phyloP scores from a whole-genome alignment of 1,140 invertebrate species.

The Copidosoma floridanum region DNA sequence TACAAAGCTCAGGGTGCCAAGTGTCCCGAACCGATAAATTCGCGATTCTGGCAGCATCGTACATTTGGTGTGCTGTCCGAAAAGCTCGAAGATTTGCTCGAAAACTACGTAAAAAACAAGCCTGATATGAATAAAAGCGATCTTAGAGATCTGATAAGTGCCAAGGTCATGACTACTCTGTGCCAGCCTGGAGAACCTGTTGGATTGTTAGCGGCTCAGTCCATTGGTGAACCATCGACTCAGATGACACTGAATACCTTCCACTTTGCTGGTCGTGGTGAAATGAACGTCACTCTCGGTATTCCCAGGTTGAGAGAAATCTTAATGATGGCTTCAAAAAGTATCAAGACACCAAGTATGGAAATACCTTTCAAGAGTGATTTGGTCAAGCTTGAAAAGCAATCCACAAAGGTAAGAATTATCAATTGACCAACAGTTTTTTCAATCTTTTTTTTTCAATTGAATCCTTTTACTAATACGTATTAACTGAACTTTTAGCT shows the following conservation, averaged over 20 bases:
- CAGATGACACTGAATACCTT: conserved; percentile 98
- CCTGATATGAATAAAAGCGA: conserved; percentile 51
- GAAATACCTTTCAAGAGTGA: conserved; percentile 77
- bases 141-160: conserved; percentile 70
- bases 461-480: no score
- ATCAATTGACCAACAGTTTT: background rate
- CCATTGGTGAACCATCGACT: conserved; percentile 93
- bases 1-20: conserved; percentile 44
- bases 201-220: conserved; percentile 91
- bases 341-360: conserved; percentile 95
- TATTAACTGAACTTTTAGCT: background rate
- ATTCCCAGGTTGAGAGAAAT: conserved; percentile 96
- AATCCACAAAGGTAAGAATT: conserved; percentile 66
- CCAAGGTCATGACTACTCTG: conserved; percentile 75
- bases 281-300: conserved; percentile 99
- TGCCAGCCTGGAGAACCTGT: conserved; percentile 93
- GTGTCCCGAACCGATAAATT: conserved; percentile 75
- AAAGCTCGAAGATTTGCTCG: conserved; percentile 68
- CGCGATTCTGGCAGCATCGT: conserved; percentile 67
- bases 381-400: conserved; percentile 58
- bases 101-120: conserved; percentile 61
- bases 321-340: conserved; percentile 89
- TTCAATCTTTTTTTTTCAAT: background rate
- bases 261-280: conserved; percentile 98
- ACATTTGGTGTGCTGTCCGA: conserved; percentile 84